These are phyloP conservation scores for Piscicola geometra DNA, from an alignment of 2,888 invertebrate genomes.

Conservation along the genomic window DNA sequence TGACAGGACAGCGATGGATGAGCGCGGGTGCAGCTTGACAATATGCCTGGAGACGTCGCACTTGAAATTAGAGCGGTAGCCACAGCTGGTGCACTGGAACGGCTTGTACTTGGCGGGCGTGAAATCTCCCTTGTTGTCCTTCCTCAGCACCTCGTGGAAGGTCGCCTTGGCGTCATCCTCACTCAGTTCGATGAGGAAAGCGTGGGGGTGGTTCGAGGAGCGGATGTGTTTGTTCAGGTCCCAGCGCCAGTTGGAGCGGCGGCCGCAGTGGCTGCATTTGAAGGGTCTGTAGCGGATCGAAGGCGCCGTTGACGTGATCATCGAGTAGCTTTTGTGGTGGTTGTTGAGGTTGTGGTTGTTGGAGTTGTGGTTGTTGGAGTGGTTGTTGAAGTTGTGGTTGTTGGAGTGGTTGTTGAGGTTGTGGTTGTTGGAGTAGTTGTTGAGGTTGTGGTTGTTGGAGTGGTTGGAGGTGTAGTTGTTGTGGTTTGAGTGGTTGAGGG, in stretches of 20 bases:
- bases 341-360: background rate
- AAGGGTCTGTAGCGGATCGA: conserved; percentile 63
- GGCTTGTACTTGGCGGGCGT: conserved; percentile 30
- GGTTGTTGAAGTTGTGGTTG: conserved; percentile 19
- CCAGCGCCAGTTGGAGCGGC: conserved; percentile 95
- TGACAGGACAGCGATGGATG: conserved; percentile 47
- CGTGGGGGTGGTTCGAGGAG: conserved; percentile 44
- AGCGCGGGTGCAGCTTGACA: conserved; percentile 47
- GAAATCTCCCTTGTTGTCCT: conserved; percentile 17
- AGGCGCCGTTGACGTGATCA: conserved; percentile 19
- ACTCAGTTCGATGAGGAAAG: conserved; percentile 49
- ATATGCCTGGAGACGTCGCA: conserved; percentile 55
- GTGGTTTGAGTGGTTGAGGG: conserved; percentile 24
- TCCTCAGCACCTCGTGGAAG: conserved; percentile 41
- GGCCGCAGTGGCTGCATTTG: conserved; percentile 87
- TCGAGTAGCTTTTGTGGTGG: background rate
- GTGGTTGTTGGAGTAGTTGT: background rate
- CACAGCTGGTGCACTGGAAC: conserved; percentile 53
- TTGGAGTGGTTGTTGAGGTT: background rate
- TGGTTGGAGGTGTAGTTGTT: conserved; percentile 13
- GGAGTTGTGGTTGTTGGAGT: conserved; percentile 20
- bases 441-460: background rate
- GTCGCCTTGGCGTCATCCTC: conserved; percentile 51
- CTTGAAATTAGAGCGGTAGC: conserved; percentile 53
- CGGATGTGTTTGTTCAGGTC: conserved; percentile 90